Evolutionary conservation across 2,113 vertebrate species (phyloP).

Genomic region (Ramphastos sulfuratus): DNA sequence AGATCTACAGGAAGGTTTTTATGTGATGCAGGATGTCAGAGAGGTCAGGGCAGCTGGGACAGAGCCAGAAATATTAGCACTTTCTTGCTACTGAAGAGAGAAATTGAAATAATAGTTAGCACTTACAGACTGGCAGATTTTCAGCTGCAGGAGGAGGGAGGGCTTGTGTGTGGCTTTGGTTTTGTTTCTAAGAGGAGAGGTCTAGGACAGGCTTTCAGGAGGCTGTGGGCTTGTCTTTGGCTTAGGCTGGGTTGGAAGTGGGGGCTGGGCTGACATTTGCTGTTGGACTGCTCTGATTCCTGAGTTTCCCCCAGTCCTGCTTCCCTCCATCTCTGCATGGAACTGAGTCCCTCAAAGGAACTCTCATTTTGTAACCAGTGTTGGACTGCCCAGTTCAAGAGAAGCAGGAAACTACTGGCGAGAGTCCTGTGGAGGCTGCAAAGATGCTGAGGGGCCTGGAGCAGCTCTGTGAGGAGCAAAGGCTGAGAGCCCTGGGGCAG

Average conservation of each 20-base stretch:
- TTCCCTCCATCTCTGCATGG: not conserved
- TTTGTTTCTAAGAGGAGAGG: not conserved
- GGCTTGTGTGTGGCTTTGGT: not conserved
- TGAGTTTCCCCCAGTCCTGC: not conserved
- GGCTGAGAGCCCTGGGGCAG: no score
- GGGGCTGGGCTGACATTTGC: not conserved
- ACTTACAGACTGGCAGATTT: not conserved
- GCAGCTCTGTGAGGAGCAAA: no score
- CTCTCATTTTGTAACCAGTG: not conserved
- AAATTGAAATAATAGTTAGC: not conserved
- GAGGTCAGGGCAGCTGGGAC: slow-evolving; percentile 50
- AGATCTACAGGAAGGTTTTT: not conserved
- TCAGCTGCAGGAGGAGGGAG: not conserved
- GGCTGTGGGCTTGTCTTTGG: not conserved
- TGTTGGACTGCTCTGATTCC: no score
- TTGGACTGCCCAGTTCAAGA: no score
- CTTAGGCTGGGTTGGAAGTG: not conserved
- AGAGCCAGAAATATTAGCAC: slow-evolving; percentile 14
- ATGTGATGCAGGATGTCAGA: not conserved
- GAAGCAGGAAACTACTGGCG: no score
- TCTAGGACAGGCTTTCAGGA: not conserved
- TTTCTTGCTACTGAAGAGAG: slow-evolving; percentile 5
- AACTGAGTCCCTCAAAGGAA: not conserved
- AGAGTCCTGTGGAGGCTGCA: no score
- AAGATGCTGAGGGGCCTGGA: no score